Conservation (phyloP, 2,888 invertebrate species). For the Glaucopsyche alexis region DNA sequence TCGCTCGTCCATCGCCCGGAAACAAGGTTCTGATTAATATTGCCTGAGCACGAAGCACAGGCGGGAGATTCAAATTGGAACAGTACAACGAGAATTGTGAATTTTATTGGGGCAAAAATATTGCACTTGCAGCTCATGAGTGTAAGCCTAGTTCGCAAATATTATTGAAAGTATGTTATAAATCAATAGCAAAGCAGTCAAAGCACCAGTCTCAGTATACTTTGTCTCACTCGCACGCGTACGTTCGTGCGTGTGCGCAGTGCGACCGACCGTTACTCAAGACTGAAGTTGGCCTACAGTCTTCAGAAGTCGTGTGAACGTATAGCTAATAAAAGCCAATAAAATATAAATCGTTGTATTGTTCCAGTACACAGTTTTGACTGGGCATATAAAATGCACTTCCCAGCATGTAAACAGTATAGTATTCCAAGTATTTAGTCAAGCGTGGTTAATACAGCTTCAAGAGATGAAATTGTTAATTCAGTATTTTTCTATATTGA, state of each 20-base stretch:
- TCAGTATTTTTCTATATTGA: conserved; percentile 36
- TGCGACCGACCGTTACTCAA: too few species aligned
- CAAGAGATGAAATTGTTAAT: conserved; percentile 55
- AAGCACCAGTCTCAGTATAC: too few species aligned
- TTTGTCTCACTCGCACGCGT: too few species aligned
- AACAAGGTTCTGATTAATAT: conserved; percentile 69
- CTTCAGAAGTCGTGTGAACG: too few species aligned
- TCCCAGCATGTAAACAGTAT: too few species aligned
- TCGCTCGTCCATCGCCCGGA: conserved; percentile 67
- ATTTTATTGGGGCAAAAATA: neutral
- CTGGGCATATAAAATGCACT: too few species aligned
- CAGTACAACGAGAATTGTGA: neutral
- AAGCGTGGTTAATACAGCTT: conserved; percentile 26
- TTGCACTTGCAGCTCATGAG: too few species aligned
- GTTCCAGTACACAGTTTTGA: conserved; percentile 45
- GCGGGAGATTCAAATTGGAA: conserved; percentile 40
- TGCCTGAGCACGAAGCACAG: conserved; percentile 44
- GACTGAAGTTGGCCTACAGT: too few species aligned
- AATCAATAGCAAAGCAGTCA: too few species aligned
- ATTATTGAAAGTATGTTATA: too few species aligned
- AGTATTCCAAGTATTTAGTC: neutral
- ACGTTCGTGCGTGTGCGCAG: too few species aligned
- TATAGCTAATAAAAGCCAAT: neutral
- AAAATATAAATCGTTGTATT: conserved; percentile 57
- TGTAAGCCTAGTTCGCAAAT: too few species aligned